Evolutionary conservation across 2,113 vertebrate species (phyloP).

Genomic region (Halcyon senegalensis): DNA sequence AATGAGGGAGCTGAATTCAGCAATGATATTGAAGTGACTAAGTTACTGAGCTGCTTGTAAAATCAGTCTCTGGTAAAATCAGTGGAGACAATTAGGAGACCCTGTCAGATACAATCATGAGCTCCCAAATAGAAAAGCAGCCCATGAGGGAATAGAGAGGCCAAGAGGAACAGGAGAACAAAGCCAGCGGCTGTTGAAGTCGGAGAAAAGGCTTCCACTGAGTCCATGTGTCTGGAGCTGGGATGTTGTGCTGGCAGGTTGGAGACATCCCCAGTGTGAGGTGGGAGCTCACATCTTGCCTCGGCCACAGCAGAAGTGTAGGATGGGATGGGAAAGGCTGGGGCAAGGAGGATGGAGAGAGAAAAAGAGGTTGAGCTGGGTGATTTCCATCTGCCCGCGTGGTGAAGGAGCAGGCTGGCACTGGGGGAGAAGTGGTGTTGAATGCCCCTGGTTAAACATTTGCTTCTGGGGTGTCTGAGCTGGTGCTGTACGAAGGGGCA

Average conservation of each 20-base stretch:
- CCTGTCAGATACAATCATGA: conserved; percentile 22
- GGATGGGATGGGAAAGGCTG: neutral
- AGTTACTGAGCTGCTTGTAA: conserved; percentile 35
- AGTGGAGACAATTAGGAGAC: conserved; percentile 39
- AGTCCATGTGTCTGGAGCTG: neutral
- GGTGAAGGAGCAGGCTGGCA: neutral
- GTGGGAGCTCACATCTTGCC: neutral
- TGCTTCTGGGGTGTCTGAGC: neutral
- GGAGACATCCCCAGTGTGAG: accelerated
- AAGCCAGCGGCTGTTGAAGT: neutral
- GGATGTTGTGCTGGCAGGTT: neutral
- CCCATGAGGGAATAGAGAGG: neutral
- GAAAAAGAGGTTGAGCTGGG: neutral
- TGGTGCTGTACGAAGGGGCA: neutral
- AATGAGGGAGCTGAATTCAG: conserved; percentile 30
- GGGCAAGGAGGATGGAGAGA: neutral
- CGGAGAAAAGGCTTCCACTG: neutral
- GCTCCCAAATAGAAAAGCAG: conserved; percentile 41
- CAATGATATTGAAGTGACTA: conserved; percentile 1
- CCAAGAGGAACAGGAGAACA: neutral
- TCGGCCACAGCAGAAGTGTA: neutral
- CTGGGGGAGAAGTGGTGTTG: neutral
- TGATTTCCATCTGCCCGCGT: neutral
- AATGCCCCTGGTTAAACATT: neutral
- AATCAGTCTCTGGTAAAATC: conserved; percentile 46